phyloP scores from a whole-genome alignment of 2,113 vertebrate genomes.

The Rhea americana region DNA sequence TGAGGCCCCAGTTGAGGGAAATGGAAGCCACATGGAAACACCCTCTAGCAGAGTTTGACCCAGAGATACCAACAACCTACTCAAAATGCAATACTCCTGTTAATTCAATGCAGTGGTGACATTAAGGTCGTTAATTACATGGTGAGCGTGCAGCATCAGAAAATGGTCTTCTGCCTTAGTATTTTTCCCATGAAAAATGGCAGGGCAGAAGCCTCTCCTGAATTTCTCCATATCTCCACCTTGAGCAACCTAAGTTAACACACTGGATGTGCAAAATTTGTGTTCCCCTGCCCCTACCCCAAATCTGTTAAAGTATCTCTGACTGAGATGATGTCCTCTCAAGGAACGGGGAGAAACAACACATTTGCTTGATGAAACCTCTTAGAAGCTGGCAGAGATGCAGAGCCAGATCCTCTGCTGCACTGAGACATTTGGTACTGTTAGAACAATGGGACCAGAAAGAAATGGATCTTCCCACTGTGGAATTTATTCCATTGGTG shows the following conservation, averaged over 20 bases:
- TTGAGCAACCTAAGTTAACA: not conserved
- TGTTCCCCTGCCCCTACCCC: not conserved
- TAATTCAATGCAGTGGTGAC: not conserved
- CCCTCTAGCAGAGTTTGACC: not conserved
- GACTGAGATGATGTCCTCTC: not conserved
- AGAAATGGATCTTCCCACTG: constrained; percentile 17
- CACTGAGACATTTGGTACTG: constrained; percentile 28
- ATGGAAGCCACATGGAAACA: not conserved
- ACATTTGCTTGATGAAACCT: constrained; percentile 18
- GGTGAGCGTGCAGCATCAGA: not conserved
- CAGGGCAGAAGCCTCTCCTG: not conserved
- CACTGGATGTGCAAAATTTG: not conserved
- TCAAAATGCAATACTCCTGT: not conserved
- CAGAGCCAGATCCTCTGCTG: constrained; percentile 36
- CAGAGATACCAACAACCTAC: not conserved
- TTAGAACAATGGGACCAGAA: constrained; percentile 52
- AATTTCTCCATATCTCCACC: not conserved
- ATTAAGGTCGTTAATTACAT: not conserved
- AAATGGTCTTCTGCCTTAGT: not conserved
- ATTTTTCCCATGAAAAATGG: not conserved
- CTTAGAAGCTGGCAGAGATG: constrained; percentile 10
- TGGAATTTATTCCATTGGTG: constrained; percentile 8
- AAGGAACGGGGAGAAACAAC: not conserved
- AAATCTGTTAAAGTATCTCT: not conserved
- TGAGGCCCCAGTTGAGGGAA: not conserved